Evolutionary conservation across 2,797 vertebrate genomes (phyloP).

Genomic region (Crocidura indochinensis): DNA sequence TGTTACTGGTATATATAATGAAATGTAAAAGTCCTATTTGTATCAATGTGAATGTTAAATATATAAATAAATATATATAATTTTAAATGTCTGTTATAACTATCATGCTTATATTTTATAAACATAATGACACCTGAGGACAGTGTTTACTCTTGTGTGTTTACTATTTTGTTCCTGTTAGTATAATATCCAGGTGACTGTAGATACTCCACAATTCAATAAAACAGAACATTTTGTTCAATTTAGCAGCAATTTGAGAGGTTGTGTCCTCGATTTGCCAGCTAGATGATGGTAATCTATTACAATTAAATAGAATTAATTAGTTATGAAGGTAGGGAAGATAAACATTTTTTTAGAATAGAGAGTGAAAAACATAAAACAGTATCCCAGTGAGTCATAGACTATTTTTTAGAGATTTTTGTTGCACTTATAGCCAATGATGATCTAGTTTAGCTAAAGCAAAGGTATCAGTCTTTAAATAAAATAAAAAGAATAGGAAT

Average conservation of each 20-base stretch:
- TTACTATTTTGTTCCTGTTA: constrained; percentile 2
- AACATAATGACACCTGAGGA: neutral
- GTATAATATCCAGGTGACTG: neutral
- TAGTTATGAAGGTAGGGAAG: too few species aligned
- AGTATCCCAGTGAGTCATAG: too few species aligned
- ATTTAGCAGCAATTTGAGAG: neutral
- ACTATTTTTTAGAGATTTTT: too few species aligned
- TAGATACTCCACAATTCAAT: neutral
- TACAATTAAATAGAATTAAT: neutral
- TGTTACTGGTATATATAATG: neutral
- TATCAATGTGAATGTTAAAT: neutral
- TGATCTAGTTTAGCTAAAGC: too few species aligned
- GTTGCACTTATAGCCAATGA: too few species aligned
- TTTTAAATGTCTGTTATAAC: neutral
- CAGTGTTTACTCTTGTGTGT: neutral
- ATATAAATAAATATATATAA: neutral
- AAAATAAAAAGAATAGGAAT: too few species aligned
- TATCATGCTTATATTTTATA: neutral
- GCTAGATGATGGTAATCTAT: neutral
- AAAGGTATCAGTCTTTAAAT: too few species aligned
- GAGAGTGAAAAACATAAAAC: too few species aligned
- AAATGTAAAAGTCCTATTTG: constrained; percentile 29
- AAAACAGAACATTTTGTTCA: constrained; percentile 35
- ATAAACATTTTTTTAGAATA: too few species aligned
- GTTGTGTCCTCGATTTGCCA: neutral